These are phyloP conservation scores for Labeo calbasu DNA, from an alignment of 2,797 vertebrate species.

Conservation along the genomic window DNA sequence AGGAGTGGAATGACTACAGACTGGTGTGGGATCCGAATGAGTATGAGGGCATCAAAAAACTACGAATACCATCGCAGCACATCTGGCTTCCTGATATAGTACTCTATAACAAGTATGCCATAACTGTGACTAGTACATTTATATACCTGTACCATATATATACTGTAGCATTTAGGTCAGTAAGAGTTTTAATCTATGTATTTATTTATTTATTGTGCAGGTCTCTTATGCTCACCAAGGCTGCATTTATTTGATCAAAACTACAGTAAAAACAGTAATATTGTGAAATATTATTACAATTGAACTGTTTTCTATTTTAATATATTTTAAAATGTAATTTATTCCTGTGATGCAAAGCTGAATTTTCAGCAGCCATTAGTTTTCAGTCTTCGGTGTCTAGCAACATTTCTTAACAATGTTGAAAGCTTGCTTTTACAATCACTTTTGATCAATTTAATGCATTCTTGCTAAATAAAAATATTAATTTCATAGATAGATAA, in stretches of 20 bases:
- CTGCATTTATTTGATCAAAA: not conserved
- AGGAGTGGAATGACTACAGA: conserved; percentile 85
- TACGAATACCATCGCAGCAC: conserved; percentile 80
- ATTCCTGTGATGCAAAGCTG: not conserved
- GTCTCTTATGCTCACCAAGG: not conserved
- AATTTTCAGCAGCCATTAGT: not conserved
- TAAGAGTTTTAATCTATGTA: too few species aligned
- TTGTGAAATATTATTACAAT: not conserved
- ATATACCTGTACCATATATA: not conserved
- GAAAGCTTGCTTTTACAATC: too few species aligned
- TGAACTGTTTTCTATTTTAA: not conserved
- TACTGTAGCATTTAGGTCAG: too few species aligned
- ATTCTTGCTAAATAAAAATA: not conserved
- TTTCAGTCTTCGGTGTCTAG: not conserved
- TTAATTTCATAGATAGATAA: not conserved
- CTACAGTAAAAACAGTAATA: not conserved
- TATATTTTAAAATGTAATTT: not conserved
- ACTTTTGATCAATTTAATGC: not conserved
- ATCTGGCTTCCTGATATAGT: conserved; percentile 86
- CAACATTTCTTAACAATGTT: too few species aligned
- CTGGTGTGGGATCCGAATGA: conserved; percentile 82
- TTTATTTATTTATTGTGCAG: too few species aligned
- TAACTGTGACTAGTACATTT: not conserved
- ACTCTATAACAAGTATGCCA: conserved; percentile 82
- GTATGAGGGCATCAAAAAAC: conserved; percentile 81